Conservation (phyloP, 1,140 invertebrate species). For the Solen grandis region DNA sequence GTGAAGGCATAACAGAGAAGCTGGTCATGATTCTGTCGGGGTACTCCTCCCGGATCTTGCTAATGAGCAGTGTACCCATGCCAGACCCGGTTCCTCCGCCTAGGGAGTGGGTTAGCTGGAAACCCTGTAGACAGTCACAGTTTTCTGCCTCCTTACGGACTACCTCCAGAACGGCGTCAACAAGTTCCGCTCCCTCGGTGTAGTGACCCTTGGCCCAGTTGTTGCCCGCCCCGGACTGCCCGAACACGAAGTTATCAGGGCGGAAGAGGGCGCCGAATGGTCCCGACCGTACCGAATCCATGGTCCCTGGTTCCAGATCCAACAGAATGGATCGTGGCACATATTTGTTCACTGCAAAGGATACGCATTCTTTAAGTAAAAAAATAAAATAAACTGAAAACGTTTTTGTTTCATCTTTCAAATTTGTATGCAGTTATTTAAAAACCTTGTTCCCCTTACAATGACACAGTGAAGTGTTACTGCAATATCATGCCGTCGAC, state of each 20-base stretch:
- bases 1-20: constrained; percentile 94
- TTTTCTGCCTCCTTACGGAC: constrained; percentile 91
- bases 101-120: constrained; percentile 89
- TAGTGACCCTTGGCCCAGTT: no score
- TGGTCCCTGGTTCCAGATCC: constrained; percentile 96
- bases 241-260: constrained; percentile 94
- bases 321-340: constrained; percentile 94
- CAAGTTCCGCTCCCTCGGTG: constrained; percentile 95
- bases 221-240: no score
- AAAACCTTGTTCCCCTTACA: no score
- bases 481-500: no score
- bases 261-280: constrained; percentile 90
- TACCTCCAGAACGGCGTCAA: constrained; percentile 90
- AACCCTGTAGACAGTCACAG: constrained; percentile 90
- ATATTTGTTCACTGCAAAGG: constrained; percentile 88
- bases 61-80: no score
- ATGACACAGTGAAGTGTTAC: no score
- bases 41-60: constrained; percentile 84
- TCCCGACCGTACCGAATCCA: constrained; percentile 95
- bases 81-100: no score
- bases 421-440: no score
- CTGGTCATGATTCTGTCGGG: constrained; percentile 95
- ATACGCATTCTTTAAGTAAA: no score
- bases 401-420: no score
- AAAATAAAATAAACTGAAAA: no score